These are phyloP conservation scores for Tetramorium alpestre DNA, from an alignment of 1,140 invertebrate species.

Conservation along the genomic window DNA sequence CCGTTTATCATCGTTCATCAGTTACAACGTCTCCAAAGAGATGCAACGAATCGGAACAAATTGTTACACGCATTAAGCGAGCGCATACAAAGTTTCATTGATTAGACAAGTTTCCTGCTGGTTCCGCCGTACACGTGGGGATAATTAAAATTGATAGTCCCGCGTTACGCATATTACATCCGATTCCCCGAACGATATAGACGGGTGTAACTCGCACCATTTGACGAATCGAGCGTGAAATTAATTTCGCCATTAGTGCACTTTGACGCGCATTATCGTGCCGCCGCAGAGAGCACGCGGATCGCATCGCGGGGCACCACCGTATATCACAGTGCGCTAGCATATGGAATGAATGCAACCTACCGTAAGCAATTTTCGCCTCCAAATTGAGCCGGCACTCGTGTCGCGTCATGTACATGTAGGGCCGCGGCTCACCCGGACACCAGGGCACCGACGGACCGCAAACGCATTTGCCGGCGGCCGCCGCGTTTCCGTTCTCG, in stretches of 20 bases:
- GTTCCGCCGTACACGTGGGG: background rate
- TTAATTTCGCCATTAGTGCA: constrained; percentile 59
- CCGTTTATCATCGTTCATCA: background rate
- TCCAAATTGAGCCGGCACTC: constrained; percentile 84
- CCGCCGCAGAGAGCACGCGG: constrained; percentile 8
- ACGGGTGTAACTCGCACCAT: constrained; percentile 44
- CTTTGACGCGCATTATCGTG: constrained; percentile 58
- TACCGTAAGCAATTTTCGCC: constrained; percentile 83
- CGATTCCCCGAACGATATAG: constrained; percentile 35
- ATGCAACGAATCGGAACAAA: constrained; percentile 25
- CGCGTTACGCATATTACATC: constrained; percentile 28
- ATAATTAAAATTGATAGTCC: constrained; percentile 58
- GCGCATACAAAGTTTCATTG: background rate
- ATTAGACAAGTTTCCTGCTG: constrained; percentile 20
- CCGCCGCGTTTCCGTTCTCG: constrained; percentile 67
- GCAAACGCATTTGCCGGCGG: constrained; percentile 81
- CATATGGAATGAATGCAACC: constrained; percentile 54
- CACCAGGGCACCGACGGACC: constrained; percentile 83
- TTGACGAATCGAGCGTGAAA: constrained; percentile 58
- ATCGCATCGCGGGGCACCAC: background rate
- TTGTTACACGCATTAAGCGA: background rate
- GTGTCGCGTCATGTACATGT: constrained; percentile 80
- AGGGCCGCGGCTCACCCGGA: constrained; percentile 81
- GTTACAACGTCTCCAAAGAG: background rate
- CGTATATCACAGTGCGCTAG: constrained; percentile 3